Evolutionary conservation across 2,888 invertebrate species (phyloP).

Genomic region (Tipula vernalis): DNA sequence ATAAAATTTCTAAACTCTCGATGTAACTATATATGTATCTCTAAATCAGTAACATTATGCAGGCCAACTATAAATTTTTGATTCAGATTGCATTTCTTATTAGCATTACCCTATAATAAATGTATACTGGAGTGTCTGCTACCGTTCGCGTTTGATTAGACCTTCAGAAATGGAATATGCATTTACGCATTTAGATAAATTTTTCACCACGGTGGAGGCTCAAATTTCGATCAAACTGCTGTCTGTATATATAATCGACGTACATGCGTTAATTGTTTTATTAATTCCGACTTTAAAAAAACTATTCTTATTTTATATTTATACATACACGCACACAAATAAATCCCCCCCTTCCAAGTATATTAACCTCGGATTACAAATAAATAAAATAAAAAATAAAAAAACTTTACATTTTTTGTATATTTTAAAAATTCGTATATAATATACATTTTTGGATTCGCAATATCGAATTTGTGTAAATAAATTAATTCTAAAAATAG

Average conservation of each 20-base stretch:
- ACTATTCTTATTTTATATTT: neutral
- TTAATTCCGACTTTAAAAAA: neutral
- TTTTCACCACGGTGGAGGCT: too few species aligned
- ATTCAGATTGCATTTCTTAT: too few species aligned
- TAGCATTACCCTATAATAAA: too few species aligned
- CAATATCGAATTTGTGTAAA: neutral
- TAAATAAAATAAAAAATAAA: neutral
- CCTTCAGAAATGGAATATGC: too few species aligned
- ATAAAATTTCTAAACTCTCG: too few species aligned
- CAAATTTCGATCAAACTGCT: neutral
- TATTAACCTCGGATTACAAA: neutral
- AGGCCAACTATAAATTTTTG: too few species aligned
- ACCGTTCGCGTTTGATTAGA: too few species aligned
- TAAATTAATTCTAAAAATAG: constrained; percentile 1
- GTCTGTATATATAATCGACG: too few species aligned
- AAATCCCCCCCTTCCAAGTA: neutral
- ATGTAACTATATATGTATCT: too few species aligned
- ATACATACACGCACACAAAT: neutral
- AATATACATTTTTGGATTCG: neutral
- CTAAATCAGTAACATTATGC: too few species aligned
- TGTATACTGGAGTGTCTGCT: too few species aligned
- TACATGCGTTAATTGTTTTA: neutral
- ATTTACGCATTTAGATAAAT: too few species aligned
- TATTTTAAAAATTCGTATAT: neutral
- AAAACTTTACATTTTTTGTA: neutral